These are phyloP conservation scores for Pogonophryne albipinna DNA, from an alignment of 2,797 vertebrate genomes.

Conservation along the genomic window DNA sequence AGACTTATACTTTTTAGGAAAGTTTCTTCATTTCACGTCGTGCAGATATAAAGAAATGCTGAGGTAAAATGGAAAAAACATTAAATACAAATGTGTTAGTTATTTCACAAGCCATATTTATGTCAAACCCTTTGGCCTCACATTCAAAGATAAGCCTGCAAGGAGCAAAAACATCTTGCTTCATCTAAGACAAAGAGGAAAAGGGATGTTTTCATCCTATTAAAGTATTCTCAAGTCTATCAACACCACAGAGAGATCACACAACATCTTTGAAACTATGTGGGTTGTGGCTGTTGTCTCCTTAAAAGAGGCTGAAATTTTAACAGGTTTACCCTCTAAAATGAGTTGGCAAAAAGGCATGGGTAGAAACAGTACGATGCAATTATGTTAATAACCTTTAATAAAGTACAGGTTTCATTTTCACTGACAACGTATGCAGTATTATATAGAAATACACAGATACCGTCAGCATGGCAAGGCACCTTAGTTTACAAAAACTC, in stretches of 20 bases:
- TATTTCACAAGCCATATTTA: no score
- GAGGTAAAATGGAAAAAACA: no score
- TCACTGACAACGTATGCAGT: slow-evolving; percentile 15
- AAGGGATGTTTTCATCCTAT: not conserved
- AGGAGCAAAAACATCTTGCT: not conserved
- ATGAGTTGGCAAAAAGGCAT: not conserved
- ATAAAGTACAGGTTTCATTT: slow-evolving; percentile 30
- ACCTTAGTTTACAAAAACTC: slow-evolving; percentile 32
- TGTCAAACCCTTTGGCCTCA: not conserved
- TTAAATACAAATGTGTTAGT: no score
- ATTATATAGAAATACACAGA: slow-evolving; percentile 42
- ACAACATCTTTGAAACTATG: not conserved
- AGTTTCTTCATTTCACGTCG: no score
- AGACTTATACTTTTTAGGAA: slow-evolving; percentile 5
- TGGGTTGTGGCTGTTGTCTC: not conserved
- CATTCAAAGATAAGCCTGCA: not conserved
- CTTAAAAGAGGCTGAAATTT: not conserved
- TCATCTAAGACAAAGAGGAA: not conserved
- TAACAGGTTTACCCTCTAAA: not conserved
- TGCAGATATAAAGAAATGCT: no score
- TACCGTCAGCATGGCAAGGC: slow-evolving; percentile 45
- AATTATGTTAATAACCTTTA: slow-evolving; percentile 32
- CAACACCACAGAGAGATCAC: not conserved
- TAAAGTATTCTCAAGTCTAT: not conserved
- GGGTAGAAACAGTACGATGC: not conserved